Conservation (phyloP, 2,797 vertebrate species). For the Sphaeramia orbicularis region DNA sequence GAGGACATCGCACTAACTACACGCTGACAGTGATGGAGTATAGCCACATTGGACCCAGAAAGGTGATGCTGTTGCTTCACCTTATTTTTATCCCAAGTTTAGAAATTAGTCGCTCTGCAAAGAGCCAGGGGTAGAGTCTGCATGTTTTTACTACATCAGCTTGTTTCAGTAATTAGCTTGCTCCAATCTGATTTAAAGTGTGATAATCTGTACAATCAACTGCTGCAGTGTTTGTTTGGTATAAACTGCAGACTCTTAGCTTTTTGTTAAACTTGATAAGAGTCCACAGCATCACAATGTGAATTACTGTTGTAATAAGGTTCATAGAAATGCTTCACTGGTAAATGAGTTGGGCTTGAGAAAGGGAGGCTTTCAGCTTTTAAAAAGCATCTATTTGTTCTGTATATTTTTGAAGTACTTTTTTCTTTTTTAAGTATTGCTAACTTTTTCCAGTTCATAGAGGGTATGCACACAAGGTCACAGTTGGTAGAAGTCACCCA, state of each 20-base stretch:
- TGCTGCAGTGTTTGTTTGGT: slow-evolving; percentile 29
- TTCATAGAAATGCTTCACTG: background rate
- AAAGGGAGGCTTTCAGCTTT: no score
- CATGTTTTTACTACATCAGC: slow-evolving; percentile 48
- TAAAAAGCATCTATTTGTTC: no score
- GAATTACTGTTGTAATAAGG: background rate
- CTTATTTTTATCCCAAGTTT: background rate
- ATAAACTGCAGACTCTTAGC: slow-evolving; percentile 46
- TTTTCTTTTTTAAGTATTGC: no score
- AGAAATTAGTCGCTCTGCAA: background rate
- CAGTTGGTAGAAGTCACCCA: no score
- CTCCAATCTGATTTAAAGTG: slow-evolving; percentile 29
- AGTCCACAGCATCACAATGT: background rate
- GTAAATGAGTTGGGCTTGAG: background rate
- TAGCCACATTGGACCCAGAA: slow-evolving; percentile 87
- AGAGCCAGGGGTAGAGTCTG: background rate
- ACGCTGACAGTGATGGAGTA: slow-evolving; percentile 94
- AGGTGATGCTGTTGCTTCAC: slow-evolving; percentile 79
- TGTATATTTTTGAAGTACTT: no score
- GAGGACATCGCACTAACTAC: slow-evolving; percentile 94
- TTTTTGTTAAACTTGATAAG: slow-evolving; percentile 4
- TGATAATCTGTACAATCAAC: slow-evolving; percentile 57
- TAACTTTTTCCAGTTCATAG: no score
- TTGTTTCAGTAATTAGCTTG: slow-evolving; percentile 44
- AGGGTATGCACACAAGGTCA: no score